These are phyloP conservation scores for Nymphicus hollandicus DNA, from an alignment of 2,113 vertebrate genomes.

Conservation along the genomic window DNA sequence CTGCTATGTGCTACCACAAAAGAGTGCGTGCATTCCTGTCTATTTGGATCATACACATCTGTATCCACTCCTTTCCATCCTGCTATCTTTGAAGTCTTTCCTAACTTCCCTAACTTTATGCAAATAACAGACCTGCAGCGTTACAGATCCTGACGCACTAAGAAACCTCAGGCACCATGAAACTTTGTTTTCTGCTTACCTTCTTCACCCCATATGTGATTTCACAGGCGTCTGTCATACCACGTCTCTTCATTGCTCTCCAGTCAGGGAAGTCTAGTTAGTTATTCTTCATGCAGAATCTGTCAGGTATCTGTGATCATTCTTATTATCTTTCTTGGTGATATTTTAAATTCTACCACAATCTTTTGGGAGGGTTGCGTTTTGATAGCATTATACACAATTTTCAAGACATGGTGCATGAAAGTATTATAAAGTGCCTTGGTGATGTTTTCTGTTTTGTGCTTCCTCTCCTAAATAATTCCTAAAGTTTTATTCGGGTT, in stretches of 20 bases:
- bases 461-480: neutral
- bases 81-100: neutral
- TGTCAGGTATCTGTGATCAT: neutral
- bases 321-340: neutral
- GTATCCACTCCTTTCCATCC: neutral
- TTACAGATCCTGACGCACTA: neutral
- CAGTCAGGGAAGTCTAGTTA: neutral
- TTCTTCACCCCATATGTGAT: neutral
- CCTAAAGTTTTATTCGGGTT: neutral
- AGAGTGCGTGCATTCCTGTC: fast-evolving
- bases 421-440: neutral
- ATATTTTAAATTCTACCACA: neutral
- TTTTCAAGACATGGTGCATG: neutral
- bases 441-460: neutral
- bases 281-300: neutral
- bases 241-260: neutral
- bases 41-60: neutral
- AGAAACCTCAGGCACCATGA: neutral
- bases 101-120: neutral
- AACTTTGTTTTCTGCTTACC: neutral
- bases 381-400: neutral
- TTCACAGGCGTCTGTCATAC: neutral
- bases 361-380: neutral
- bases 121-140: neutral
- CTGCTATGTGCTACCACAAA: neutral